Evolutionary conservation across 2,113 vertebrate species (phyloP).

Genomic region (Pelobates fuscus): DNA sequence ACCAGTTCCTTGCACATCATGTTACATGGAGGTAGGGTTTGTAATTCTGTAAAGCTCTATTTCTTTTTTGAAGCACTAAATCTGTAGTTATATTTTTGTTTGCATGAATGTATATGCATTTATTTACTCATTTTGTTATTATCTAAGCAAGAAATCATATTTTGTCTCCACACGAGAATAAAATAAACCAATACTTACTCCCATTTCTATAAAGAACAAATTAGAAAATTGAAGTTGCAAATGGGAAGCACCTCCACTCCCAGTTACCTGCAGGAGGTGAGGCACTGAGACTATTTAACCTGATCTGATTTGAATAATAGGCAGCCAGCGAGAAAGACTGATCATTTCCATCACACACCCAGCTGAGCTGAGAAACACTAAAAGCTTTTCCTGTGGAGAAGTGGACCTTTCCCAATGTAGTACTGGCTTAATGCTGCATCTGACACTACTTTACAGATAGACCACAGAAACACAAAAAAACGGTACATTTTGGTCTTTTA

Average conservation of each 20-base stretch:
- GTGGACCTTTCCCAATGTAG: conserved; percentile 63
- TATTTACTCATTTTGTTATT: no score
- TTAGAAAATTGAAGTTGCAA: conserved; percentile 41
- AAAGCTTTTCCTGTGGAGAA: conserved; percentile 66
- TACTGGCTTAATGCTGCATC: conserved; percentile 61
- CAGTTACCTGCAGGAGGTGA: conserved; percentile 24
- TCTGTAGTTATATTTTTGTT: no score
- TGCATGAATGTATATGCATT: no score
- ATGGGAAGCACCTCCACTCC: conserved; percentile 7
- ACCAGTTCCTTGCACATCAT: no score
- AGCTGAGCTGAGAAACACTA: conserved; percentile 69
- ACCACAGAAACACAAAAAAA: conserved; percentile 56
- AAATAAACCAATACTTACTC: conserved; percentile 11
- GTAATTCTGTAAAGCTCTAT: no score
- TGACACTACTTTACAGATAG: conserved; percentile 64
- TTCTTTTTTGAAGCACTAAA: no score
- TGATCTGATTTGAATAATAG: conserved; percentile 61
- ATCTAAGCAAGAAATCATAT: not conserved
- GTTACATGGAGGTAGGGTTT: no score
- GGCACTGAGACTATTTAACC: conserved; percentile 1
- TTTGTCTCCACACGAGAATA: not conserved
- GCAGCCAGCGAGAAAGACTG: conserved; percentile 59
- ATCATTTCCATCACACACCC: conserved; percentile 68
- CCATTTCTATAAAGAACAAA: not conserved
- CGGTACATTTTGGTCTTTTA: conserved; percentile 6